Evolutionary conservation across 2,888 invertebrate species (phyloP), one percentile per base, ranked within the genome.

Genomic region (Drosophila gaucha): DNA sequence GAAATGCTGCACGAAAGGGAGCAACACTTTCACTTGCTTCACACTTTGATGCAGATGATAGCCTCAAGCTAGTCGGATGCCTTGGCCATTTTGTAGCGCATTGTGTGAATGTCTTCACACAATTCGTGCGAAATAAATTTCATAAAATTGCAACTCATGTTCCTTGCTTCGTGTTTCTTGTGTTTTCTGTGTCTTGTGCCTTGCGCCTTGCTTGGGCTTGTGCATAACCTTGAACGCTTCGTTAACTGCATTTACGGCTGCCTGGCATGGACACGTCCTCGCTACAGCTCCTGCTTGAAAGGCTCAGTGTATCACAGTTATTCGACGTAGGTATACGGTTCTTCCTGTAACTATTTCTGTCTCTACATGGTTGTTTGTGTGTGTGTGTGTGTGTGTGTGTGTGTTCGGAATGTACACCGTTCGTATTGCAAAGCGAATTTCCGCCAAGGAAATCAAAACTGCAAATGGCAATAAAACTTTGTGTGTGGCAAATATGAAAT

Each of bases 51-150:
- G 60, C 50, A 39, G 50, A 47, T 60, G 38, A 46, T 38, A 31
- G 59, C 64, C 51, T 30, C 24, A 14, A 35, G 55, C 44, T 12
- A 35, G 51, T 44, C 44, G 50, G 24, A 44, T 50, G 38, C 38
- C 22, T 50, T 35, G 49, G 67, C 43, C 49, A 67, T 49, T 77
- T 77, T 55, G 39, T 26, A 30, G 49, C 49, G 46, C 54, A 74
- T 70, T 80, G 74, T 69, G 54, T 41, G 50, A 78, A 78, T 70
- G 70, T 67, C 74, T 67, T 70, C 52, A 62, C 67, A 60, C 78
- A 69, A 67, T 67, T 74, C 75, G 78, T 74, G 78, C 78, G 86
- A 78, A 78, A 82, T 78, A 82, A 86, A 86, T 86, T 85, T 78
- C 68, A 63, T 59, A 67, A 78, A 72, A 82, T 65, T 80, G 83